Conservation (phyloP, 2,113 vertebrate genomes). For the Falcunculus frontatus region DNA sequence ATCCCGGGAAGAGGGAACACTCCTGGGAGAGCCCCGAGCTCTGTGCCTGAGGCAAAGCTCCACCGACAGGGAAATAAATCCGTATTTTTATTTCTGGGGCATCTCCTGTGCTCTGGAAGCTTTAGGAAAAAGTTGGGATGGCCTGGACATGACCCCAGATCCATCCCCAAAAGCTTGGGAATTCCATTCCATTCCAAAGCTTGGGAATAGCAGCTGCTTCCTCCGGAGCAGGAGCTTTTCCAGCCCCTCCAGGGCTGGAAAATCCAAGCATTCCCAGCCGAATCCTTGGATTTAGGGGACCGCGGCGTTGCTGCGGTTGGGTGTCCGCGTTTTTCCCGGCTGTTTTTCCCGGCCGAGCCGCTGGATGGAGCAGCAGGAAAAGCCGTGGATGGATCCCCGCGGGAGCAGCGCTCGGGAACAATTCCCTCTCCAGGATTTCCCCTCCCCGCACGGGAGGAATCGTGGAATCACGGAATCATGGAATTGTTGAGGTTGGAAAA, state of each 20-base stretch:
- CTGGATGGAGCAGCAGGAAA: slow-evolving; percentile 35
- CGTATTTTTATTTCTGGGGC: not conserved
- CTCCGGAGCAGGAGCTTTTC: not conserved
- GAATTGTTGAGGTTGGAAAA: not conserved
- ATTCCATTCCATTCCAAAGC: not conserved
- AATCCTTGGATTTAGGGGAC: not conserved
- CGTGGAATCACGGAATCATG: not conserved
- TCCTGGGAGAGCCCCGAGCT: not conserved
- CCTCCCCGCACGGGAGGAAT: not conserved
- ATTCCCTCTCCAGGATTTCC: not conserved
- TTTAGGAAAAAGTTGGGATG: not conserved
- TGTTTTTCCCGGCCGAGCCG: not conserved
- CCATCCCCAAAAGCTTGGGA: not conserved
- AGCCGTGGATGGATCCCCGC: not conserved
- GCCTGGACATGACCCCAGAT: fast-evolving
- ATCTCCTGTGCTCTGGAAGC: fast-evolving
- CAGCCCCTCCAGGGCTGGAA: not conserved
- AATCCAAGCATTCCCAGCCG: not conserved
- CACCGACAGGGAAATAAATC: not conserved
- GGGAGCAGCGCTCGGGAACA: not conserved
- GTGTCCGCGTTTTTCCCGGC: not conserved
- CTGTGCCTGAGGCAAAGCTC: not conserved
- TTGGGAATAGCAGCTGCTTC: not conserved
- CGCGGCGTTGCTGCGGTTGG: fast-evolving
- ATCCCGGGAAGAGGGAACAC: not conserved